Evolutionary conservation across 2,113 vertebrate genomes (phyloP).

Genomic region (Garra rufa): DNA sequence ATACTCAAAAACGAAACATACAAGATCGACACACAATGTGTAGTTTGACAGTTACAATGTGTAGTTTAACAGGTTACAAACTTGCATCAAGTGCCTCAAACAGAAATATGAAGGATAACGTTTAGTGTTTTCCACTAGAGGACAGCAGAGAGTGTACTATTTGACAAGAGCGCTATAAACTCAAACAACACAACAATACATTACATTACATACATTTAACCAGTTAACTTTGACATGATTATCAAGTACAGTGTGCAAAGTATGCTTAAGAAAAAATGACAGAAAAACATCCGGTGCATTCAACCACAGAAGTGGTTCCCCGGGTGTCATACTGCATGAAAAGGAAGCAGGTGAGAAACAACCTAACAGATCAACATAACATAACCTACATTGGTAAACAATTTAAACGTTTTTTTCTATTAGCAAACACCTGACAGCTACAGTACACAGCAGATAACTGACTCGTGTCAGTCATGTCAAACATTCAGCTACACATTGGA

Average conservation of each 20-base stretch:
- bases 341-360: conserved; percentile 23
- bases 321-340: background rate
- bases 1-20: background rate
- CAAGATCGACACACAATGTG: background rate
- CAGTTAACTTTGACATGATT: background rate
- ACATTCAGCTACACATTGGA: background rate
- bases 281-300: background rate
- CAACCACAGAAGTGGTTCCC: background rate
- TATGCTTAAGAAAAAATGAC: background rate
- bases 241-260: background rate
- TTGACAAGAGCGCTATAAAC: background rate
- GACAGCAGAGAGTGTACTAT: background rate
- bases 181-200: background rate
- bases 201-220: background rate
- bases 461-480: background rate
- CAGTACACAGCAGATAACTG: background rate
- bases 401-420: background rate
- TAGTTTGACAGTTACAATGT: background rate
- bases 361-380: background rate
- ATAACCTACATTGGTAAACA: background rate
- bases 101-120: background rate
- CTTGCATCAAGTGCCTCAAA: background rate
- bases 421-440: conserved; percentile 1
- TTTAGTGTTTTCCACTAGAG: background rate
- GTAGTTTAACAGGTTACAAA: background rate